phyloP scores from a whole-genome alignment of 2,797 vertebrate species.

The Gadopsis marmoratus region DNA sequence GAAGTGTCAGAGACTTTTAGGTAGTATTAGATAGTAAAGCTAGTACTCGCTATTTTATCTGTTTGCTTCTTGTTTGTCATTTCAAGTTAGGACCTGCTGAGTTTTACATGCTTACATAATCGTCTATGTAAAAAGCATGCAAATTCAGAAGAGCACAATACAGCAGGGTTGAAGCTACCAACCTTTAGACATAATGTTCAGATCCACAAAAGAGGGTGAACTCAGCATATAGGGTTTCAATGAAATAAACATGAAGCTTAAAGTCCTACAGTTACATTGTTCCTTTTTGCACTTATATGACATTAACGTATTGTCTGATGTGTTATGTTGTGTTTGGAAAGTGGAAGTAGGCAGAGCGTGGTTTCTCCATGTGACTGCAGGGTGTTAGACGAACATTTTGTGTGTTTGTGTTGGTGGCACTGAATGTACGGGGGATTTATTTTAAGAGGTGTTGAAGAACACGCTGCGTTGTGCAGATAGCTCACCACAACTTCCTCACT shows the following conservation, averaged over 20 bases:
- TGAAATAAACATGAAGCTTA: not conserved
- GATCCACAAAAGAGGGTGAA: not conserved
- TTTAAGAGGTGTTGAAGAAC: slow-evolving; percentile 19
- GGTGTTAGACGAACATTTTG: slow-evolving; percentile 38
- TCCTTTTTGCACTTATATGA: not conserved
- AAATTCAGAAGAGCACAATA: slow-evolving; percentile 30
- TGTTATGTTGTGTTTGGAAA: slow-evolving; percentile 45
- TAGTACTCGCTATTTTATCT: not conserved
- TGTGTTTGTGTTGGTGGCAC: slow-evolving; percentile 39
- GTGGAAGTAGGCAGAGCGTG: slow-evolving; percentile 53
- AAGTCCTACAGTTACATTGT: not conserved
- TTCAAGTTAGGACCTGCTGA: not conserved
- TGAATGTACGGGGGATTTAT: slow-evolving; percentile 30
- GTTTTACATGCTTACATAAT: slow-evolving; percentile 16
- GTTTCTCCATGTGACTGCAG: slow-evolving; percentile 48
- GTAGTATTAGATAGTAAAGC: not conserved
- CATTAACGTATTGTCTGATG: not conserved
- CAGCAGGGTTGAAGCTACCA: not conserved
- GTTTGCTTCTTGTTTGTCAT: not conserved
- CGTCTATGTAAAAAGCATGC: slow-evolving; percentile 49
- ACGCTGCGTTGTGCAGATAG: slow-evolving; percentile 41
- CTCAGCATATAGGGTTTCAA: not conserved
- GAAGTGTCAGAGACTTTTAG: not conserved
- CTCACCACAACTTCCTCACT: slow-evolving; percentile 66
- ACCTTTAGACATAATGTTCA: slow-evolving; percentile 18